phyloP scores from a whole-genome alignment of 2,888 invertebrate genomes.

The Parthenolecanium corni region DNA sequence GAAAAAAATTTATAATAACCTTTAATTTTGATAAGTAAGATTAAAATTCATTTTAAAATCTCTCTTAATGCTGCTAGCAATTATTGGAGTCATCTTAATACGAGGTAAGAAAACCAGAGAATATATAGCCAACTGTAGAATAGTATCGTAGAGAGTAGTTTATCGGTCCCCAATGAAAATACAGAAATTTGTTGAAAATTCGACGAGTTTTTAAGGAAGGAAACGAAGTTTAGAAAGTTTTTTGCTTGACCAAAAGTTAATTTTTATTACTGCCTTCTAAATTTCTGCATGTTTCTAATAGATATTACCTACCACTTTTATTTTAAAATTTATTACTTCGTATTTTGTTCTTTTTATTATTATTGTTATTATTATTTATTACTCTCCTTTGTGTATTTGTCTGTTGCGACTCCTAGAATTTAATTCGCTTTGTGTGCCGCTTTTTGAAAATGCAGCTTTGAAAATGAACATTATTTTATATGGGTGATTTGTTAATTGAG shows the following conservation, averaged over 20 bases:
- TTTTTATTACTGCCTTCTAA: background rate
- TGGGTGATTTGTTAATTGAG: too few species aligned
- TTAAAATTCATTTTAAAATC: conserved; percentile 27
- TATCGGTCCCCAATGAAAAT: background rate
- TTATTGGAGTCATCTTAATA: conserved; percentile 98
- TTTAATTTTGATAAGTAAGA: conserved; percentile 1
- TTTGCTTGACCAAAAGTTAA: conserved; percentile 11
- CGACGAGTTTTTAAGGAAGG: background rate
- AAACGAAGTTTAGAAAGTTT: conserved; percentile 8
- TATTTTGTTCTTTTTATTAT: too few species aligned
- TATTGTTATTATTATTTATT: background rate
- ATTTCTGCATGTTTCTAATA: background rate
- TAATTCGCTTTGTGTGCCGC: conserved; percentile 20
- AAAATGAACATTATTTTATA: too few species aligned
- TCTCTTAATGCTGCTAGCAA: conserved; percentile 54
- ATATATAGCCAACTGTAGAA: conserved; percentile 9
- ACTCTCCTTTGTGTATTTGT: conserved; percentile 24
- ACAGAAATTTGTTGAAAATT: background rate
- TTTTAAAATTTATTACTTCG: background rate
- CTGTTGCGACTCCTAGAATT: conserved; percentile 18
- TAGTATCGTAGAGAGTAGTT: conserved; percentile 4
- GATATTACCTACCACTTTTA: background rate
- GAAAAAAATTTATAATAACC: background rate
- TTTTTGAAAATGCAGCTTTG: background rate
- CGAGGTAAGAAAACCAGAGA: conserved; percentile 64